Evolutionary conservation across 2,797 vertebrate genomes (phyloP).

Genomic region (Rhincodon typus): DNA sequence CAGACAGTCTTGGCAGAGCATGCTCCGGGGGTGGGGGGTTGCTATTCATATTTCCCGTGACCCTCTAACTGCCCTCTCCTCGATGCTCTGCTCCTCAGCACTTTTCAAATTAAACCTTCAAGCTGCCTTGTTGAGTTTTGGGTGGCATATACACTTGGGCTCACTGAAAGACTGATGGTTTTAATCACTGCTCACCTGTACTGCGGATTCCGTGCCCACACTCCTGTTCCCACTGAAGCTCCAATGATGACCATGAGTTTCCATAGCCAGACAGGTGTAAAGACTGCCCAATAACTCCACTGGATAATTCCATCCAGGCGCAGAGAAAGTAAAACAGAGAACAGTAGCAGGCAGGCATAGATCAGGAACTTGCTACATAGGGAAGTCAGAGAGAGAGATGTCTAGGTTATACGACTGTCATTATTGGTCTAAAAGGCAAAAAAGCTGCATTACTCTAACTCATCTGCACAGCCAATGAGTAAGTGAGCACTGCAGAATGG

Average conservation of each 20-base stretch:
- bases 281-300: slow-evolving; percentile 97
- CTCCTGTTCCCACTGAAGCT: slow-evolving; percentile 86
- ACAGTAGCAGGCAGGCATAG: slow-evolving; percentile 90
- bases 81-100: neutral
- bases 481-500: neutral
- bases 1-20: no score
- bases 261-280: slow-evolving; percentile 96
- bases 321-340: slow-evolving; percentile 87
- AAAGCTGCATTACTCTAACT: neutral
- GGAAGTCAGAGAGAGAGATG: slow-evolving; percentile 9
- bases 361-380: slow-evolving; percentile 89
- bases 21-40: no score
- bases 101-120: slow-evolving; percentile 3
- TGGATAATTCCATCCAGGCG: slow-evolving; percentile 87
- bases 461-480: neutral
- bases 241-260: slow-evolving; percentile 93
- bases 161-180: neutral
- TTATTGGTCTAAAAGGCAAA: neutral
- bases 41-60: no score
- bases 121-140: neutral
- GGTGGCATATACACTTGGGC: neutral
- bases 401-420: neutral
- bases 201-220: slow-evolving; percentile 95
- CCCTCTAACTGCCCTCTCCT: neutral
- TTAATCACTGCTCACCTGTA: slow-evolving; percentile 72